Percentiles rank a stretch among this genome's conserved stretches.
These are phyloP conservation scores for Lasioglossum marginatum DNA, from an alignment of 2,888 invertebrate species.

Conservation along the genomic window DNA sequence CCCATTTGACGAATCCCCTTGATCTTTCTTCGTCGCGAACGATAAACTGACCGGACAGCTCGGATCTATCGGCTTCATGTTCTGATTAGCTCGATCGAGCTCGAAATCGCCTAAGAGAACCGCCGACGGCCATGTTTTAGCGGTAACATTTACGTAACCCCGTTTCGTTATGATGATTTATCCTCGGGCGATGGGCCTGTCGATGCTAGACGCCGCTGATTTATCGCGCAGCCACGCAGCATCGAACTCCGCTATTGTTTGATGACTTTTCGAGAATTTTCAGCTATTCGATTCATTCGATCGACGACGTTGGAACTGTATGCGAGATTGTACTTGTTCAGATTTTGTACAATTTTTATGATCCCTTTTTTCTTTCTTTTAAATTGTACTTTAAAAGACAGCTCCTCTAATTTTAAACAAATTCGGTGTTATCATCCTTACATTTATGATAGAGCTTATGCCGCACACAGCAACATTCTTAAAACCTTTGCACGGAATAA, in stretches of 20 bases:
- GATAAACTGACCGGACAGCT: background rate
- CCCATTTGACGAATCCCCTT: background rate
- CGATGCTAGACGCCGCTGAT: slow-evolving; percentile 35
- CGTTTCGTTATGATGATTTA: slow-evolving; percentile 64
- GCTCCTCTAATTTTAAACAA: background rate
- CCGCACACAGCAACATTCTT: background rate
- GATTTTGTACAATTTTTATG: background rate
- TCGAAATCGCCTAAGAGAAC: slow-evolving; percentile 40
- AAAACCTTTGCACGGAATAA: background rate
- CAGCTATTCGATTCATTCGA: background rate
- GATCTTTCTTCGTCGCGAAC: slow-evolving; percentile 4
- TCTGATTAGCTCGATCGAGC: slow-evolving; percentile 38
- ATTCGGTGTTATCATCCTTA: background rate
- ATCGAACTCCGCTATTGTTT: background rate
- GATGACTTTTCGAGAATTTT: background rate
- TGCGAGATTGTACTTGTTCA: background rate
- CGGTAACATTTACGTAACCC: slow-evolving; percentile 70
- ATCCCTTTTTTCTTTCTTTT: background rate
- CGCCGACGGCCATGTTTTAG: slow-evolving; percentile 50
- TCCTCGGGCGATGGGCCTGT: slow-evolving; percentile 44
- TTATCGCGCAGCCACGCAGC: slow-evolving; percentile 29
- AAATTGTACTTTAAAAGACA: background rate
- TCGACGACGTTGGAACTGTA: background rate
- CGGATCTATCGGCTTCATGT: background rate
- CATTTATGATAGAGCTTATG: background rate